Evolutionary conservation across 2,113 vertebrate genomes (phyloP).

Genomic region (Empidonax alnorum): DNA sequence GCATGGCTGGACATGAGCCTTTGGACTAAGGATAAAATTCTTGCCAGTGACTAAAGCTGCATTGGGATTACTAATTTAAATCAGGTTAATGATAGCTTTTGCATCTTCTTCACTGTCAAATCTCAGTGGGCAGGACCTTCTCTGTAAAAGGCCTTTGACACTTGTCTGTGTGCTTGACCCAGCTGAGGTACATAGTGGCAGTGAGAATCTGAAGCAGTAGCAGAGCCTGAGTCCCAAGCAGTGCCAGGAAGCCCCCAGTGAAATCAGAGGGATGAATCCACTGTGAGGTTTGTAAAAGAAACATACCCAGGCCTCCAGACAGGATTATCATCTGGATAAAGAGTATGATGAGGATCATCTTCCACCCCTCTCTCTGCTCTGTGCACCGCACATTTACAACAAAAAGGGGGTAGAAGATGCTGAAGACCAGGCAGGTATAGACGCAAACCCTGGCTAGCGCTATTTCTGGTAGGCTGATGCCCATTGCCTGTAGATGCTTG

Average conservation of each 20-base stretch:
- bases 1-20: not conserved
- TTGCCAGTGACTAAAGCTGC: not conserved
- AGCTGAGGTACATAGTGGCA: not conserved
- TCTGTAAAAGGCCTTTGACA: not conserved
- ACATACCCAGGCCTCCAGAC: slow-evolving; percentile 39
- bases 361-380: not conserved
- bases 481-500: slow-evolving; percentile 34
- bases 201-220: slow-evolving; percentile 59
- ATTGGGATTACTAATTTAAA: not conserved
- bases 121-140: not conserved
- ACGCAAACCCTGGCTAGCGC: slow-evolving; percentile 53
- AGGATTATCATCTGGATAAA: not conserved
- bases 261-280: slow-evolving; percentile 63
- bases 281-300: slow-evolving; percentile 12
- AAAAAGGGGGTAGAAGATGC: slow-evolving; percentile 30
- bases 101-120: not conserved
- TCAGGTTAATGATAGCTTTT: not conserved
- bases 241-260: slow-evolving; percentile 54
- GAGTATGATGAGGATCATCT: not conserved
- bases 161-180: rapidly evolving
- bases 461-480: not conserved
- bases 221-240: slow-evolving; percentile 43
- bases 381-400: not conserved
- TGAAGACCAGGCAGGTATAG: slow-evolving; percentile 60
- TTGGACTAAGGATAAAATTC: not conserved